phyloP scores from a whole-genome alignment of 2,113 vertebrate species.

The Myotis davidii region DNA sequence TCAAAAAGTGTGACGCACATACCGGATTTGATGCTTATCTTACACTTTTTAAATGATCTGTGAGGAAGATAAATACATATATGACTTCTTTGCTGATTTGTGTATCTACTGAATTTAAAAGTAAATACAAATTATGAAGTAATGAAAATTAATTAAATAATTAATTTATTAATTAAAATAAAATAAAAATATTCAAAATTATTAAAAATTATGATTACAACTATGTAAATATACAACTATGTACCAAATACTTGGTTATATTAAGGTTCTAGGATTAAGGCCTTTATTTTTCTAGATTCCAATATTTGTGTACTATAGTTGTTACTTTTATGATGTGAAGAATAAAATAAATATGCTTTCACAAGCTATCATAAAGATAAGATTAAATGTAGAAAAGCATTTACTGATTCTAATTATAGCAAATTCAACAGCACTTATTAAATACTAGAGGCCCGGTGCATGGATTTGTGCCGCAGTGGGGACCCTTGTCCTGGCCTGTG shows the following conservation, averaged over 20 bases:
- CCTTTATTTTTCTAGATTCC: neutral
- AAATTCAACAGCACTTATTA: constrained; percentile 41
- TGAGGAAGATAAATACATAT: neutral
- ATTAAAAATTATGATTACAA: neutral
- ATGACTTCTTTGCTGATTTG: neutral
- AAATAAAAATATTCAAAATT: neutral
- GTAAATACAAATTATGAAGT: neutral
- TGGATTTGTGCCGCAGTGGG: too few relatives aligned
- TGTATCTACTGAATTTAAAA: constrained; percentile 34
- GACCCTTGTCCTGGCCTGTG: too few relatives aligned
- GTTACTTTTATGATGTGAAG: constrained; percentile 12
- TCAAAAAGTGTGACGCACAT: neutral
- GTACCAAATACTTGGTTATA: neutral
- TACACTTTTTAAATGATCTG: neutral
- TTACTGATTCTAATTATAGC: constrained; percentile 44
- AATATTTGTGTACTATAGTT: neutral
- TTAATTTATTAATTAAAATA: too few relatives aligned
- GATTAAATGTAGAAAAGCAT: constrained; percentile 23
- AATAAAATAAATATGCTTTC: constrained; percentile 46
- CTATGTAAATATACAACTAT: neutral
- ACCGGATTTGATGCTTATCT: neutral
- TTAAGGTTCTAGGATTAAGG: neutral
- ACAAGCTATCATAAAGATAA: constrained; percentile 9
- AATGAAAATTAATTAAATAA: constrained; percentile 18
- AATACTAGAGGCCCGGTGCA: neutral